A percentile compares a stretch with the other conserved stretches of the same genome.
These are phyloP conservation scores for Drosophila neotestacea DNA, from an alignment of 2,888 invertebrate species.

Conservation along the genomic window DNA sequence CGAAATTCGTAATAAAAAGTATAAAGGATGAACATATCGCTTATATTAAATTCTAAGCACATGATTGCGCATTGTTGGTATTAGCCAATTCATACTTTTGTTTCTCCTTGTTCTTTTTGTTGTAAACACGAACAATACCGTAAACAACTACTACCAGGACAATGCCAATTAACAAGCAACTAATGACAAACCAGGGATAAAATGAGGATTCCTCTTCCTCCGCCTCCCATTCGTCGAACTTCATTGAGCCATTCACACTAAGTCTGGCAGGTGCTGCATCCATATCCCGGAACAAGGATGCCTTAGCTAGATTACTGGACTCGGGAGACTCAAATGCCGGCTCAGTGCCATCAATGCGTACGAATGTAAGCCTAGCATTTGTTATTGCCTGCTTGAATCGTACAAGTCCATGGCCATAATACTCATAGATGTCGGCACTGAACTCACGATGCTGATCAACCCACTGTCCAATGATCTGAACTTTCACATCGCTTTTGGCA, in stretches of 20 bases:
- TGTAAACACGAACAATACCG: constrained; percentile 67
- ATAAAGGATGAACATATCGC: not conserved
- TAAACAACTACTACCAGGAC: constrained; percentile 65
- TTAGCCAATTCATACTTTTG: constrained; percentile 76
- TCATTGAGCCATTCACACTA: constrained; percentile 27
- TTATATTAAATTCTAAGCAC: constrained; percentile 37
- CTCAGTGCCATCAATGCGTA: constrained; percentile 78
- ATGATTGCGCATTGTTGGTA: constrained; percentile 39
- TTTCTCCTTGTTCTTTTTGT: constrained; percentile 61
- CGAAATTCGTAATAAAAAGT: not conserved
- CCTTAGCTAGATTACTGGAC: constrained; percentile 62
- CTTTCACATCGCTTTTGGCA: constrained; percentile 72
- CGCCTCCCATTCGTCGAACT: constrained; percentile 55
- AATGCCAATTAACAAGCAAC: constrained; percentile 64
- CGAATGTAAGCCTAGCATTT: constrained; percentile 64
- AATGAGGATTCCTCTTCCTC: constrained; percentile 55
- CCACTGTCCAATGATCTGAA: constrained; percentile 83
- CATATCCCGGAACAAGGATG: constrained; percentile 58
- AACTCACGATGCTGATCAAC: constrained; percentile 78
- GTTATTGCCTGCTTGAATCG: constrained; percentile 69
- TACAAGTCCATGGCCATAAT: constrained; percentile 77
- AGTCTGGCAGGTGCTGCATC: constrained; percentile 42
- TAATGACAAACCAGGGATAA: constrained; percentile 79
- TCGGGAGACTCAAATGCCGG: constrained; percentile 80
- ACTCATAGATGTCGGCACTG: constrained; percentile 80